A percentile compares a stretch with the other conserved stretches of the same genome.
Evolutionary conservation across 2,888 invertebrate species (phyloP).

Genomic region (Pachycephus smyrnensis): DNA sequence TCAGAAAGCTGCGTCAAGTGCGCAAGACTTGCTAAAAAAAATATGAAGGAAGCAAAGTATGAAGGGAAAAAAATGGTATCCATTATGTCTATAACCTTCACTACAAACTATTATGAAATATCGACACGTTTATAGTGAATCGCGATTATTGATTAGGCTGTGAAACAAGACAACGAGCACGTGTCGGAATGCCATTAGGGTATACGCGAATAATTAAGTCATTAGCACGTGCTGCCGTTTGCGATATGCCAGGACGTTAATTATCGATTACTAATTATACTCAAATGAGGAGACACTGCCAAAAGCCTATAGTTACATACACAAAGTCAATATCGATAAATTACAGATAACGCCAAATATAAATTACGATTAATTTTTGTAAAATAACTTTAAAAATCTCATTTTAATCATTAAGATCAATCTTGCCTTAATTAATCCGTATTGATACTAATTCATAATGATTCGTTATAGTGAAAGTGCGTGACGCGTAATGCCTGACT

Average conservation of each 20-base stretch:
- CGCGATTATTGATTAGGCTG: background rate
- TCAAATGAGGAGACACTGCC: constrained; percentile 13
- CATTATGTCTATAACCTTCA: background rate
- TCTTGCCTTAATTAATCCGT: background rate
- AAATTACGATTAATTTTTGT: too few species aligned
- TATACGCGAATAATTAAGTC: constrained; percentile 42
- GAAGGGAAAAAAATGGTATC: background rate
- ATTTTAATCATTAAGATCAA: background rate
- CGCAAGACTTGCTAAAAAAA: background rate
- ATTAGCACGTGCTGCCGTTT: constrained; percentile 28
- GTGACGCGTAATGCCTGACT: background rate
- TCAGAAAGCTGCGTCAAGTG: too few species aligned
- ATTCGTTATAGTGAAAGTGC: background rate
- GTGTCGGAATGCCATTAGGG: background rate
- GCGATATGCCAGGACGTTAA: constrained; percentile 30
- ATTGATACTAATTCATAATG: background rate
- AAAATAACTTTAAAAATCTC: too few species aligned
- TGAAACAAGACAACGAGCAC: background rate
- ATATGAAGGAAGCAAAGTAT: too few species aligned
- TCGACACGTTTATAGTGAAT: background rate
- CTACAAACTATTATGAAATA: background rate
- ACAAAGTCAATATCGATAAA: background rate
- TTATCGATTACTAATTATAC: constrained; percentile 49
- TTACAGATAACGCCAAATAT: background rate
- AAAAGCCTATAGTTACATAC: too few species aligned